A percentile compares a stretch with the other conserved stretches of the same genome.
Conservation (phyloP, 2,113 vertebrate species). For the Brachyistius frenatus region DNA sequence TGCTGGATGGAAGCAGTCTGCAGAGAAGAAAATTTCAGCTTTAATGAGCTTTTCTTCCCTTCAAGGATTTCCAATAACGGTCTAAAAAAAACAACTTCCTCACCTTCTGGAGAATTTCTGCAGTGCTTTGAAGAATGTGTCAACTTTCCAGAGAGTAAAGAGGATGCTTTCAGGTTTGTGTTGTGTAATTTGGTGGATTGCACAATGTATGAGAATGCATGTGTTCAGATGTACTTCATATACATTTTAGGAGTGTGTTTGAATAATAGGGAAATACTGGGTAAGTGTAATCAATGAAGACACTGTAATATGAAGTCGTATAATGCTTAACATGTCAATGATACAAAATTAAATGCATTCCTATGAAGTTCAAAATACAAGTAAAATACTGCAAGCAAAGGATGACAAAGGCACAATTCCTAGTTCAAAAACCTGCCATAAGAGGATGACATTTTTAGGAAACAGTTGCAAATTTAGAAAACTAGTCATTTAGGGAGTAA, state of each 20-base stretch:
- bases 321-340: not conserved
- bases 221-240: not conserved
- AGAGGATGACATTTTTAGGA: not conserved
- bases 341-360: not conserved
- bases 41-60: slow-evolving; percentile 33
- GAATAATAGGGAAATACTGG: no score
- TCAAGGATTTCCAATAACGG: slow-evolving; percentile 5
- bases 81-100: slow-evolving; percentile 2
- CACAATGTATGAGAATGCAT: not conserved
- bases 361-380: no score
- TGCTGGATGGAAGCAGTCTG: not conserved
- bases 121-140: slow-evolving; percentile 19
- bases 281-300: no score
- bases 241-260: no score
- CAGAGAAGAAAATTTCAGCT: not conserved
- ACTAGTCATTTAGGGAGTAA: not conserved
- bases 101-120: not conserved
- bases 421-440: no score
- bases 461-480: not conserved
- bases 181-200: not conserved
- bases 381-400: no score
- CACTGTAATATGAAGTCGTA: not conserved
- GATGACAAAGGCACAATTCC: no score
- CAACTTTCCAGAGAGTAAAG: slow-evolving; percentile 11
- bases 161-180: slow-evolving; percentile 10